phyloP scores from a whole-genome alignment of 2,113 vertebrate species.

The Entosphenus tridentatus region DNA sequence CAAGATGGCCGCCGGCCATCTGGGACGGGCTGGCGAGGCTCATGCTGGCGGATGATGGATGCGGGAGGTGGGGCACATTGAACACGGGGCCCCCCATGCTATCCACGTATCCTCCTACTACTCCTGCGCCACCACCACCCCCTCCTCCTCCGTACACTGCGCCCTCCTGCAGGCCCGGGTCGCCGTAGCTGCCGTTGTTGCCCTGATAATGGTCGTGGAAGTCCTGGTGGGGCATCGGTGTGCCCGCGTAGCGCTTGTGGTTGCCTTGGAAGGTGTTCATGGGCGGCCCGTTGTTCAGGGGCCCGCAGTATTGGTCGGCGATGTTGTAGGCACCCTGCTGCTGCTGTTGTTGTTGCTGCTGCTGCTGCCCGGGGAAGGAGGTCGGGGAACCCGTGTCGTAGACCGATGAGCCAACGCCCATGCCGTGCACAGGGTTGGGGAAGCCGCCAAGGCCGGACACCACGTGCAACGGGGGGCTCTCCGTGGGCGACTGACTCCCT shows the following conservation, averaged over 20 bases:
- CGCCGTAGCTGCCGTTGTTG: slow-evolving; percentile 64
- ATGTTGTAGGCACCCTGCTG: too few species aligned
- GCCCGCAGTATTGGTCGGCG: background rate
- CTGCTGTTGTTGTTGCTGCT: background rate
- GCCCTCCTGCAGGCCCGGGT: slow-evolving; percentile 80
- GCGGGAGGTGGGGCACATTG: slow-evolving; percentile 67
- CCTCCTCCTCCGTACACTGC: slow-evolving; percentile 77
- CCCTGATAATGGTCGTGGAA: background rate
- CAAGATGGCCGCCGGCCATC: slow-evolving; percentile 68
- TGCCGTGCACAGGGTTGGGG: background rate
- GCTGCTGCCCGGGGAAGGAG: background rate
- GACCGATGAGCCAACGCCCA: background rate
- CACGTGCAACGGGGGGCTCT: slow-evolving; percentile 28
- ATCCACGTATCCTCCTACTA: slow-evolving; percentile 36
- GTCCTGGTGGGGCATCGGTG: background rate
- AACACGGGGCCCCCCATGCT: slow-evolving; percentile 69
- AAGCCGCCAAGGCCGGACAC: background rate
- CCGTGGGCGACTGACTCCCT: slow-evolving; percentile 65
- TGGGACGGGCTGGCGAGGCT: slow-evolving; percentile 72
- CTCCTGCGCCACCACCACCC: slow-evolving; percentile 24
- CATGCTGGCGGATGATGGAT: slow-evolving; percentile 53
- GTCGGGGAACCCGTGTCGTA: background rate
- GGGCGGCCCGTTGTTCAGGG: background rate
- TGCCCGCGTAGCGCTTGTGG: background rate
- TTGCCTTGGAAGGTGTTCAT: background rate